phyloP scores from a whole-genome alignment of 1,140 invertebrate species.

The Plutomurus gul region DNA sequence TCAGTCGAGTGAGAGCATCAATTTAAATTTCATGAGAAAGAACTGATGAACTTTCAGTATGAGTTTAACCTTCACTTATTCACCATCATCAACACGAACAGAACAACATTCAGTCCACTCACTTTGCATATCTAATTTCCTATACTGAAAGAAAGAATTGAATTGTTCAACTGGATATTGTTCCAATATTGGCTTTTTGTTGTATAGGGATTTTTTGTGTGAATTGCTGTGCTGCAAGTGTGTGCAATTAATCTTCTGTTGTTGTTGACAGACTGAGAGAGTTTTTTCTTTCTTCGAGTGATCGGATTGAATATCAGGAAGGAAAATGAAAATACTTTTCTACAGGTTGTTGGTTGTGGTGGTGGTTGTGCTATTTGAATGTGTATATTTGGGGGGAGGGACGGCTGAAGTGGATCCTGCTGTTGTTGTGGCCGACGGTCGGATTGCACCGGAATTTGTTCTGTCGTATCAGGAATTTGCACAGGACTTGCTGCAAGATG shows the following conservation, averaged over 20 bases:
- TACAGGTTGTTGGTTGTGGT: not conserved
- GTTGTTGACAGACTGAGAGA: too few species aligned
- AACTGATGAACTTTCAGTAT: slow-evolving; percentile 23
- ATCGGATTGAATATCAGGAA: not conserved
- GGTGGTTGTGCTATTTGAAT: not conserved
- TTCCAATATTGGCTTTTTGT: too few species aligned
- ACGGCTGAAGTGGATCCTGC: not conserved
- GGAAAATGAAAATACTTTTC: slow-evolving; percentile 22
- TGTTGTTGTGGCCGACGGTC: not conserved
- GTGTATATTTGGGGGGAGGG: not conserved
- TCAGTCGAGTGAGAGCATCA: slow-evolving; percentile 22
- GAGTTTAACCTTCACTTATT: not conserved
- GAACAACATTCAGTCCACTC: not conserved
- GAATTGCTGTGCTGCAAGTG: too few species aligned
- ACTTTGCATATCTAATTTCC: not conserved
- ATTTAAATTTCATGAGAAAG: slow-evolving; percentile 25
- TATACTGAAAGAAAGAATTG: not conserved
- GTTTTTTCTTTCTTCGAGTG: not conserved
- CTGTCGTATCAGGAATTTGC: slow-evolving; percentile 19
- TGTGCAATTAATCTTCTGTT: too few species aligned
- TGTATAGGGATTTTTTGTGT: too few species aligned
- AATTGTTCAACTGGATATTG: too few species aligned
- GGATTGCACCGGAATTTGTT: not conserved
- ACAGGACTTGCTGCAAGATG: slow-evolving; percentile 33
- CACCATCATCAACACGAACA: not conserved